Percentiles rank a stretch among this genome's conserved stretches.
These are phyloP conservation scores for Calyptommatus sinebrachiatus DNA, from an alignment of 2,113 vertebrate species.

Conservation along the genomic window DNA sequence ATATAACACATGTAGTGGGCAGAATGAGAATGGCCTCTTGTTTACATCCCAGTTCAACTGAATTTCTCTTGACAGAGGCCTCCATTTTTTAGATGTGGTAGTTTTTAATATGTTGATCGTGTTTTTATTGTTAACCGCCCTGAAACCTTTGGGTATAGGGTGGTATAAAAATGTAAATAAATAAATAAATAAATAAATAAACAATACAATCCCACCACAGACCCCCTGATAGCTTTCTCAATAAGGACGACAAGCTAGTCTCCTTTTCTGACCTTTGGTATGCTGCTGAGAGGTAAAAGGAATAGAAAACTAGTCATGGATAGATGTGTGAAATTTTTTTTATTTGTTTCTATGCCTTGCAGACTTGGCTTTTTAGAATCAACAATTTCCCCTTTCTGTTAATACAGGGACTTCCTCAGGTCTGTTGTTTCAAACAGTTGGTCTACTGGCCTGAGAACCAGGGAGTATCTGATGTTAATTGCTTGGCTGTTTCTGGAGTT, in stretches of 20 bases:
- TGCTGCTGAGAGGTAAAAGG: neutral
- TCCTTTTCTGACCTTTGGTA: neutral
- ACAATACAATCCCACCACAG: neutral
- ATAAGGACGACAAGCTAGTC: neutral
- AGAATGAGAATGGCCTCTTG: slow-evolving; percentile 14
- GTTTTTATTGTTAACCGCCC: too few species aligned
- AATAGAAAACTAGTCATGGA: neutral
- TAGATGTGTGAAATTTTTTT: neutral
- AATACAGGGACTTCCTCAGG: neutral
- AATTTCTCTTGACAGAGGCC: slow-evolving; percentile 1
- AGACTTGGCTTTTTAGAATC: neutral
- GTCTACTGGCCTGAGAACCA: neutral
- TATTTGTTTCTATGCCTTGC: neutral
- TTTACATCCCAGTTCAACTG: slow-evolving; percentile 1
- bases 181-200: too few species aligned
- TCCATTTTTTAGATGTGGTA: too few species aligned
- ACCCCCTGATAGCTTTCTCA: slow-evolving; percentile 13
- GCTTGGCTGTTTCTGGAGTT: neutral
- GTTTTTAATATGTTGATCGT: too few species aligned
- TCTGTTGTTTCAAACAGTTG: neutral
- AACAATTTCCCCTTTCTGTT: too few species aligned
- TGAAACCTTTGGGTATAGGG: too few species aligned
- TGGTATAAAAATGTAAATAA: too few species aligned
- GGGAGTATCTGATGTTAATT: neutral
- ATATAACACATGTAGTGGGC: slow-evolving; percentile 5